Evolutionary conservation across 2,888 invertebrate species (phyloP).

Genomic region (Cataglyphis rosenhaueri): DNA sequence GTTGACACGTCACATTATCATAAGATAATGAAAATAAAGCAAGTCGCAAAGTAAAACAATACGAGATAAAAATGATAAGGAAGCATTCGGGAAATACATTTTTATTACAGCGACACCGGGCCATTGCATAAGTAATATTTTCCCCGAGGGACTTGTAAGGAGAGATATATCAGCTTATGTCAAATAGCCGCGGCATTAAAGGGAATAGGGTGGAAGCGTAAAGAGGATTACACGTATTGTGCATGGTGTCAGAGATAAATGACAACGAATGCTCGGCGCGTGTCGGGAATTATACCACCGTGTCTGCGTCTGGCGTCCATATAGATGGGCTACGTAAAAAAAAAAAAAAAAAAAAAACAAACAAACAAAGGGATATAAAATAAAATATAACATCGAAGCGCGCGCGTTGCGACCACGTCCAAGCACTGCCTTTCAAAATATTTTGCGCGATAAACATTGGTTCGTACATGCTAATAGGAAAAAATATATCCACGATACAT

Average conservation of each 20-base stretch:
- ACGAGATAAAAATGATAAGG: neutral
- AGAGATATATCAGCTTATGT: constrained; percentile 62
- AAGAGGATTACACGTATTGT: constrained; percentile 74
- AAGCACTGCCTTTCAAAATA: constrained; percentile 11
- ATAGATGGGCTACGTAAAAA: constrained; percentile 54
- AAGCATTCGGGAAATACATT: constrained; percentile 26
- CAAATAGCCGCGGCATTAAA: constrained; percentile 70
- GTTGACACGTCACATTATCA: neutral
- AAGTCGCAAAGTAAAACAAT: too few relatives aligned
- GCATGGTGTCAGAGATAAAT: constrained; percentile 73
- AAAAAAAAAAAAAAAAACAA: constrained; percentile 20
- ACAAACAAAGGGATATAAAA: constrained; percentile 12
- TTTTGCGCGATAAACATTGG: constrained; percentile 14
- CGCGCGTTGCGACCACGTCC: constrained; percentile 12
- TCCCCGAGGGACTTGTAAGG: constrained; percentile 40
- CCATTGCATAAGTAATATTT: constrained; percentile 57
- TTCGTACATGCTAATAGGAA: constrained; percentile 32
- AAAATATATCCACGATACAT: constrained; percentile 29
- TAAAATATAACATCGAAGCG: constrained; percentile 36
- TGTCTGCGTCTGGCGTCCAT: constrained; percentile 64
- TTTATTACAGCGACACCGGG: constrained; percentile 19
- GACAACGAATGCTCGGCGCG: constrained; percentile 72
- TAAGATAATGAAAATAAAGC: constrained; percentile 30
- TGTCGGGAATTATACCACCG: constrained; percentile 67
- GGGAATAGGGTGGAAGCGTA: constrained; percentile 66